phyloP scores from a whole-genome alignment of 2,888 invertebrate genomes.

The Caenorhabditis sp. region DNA sequence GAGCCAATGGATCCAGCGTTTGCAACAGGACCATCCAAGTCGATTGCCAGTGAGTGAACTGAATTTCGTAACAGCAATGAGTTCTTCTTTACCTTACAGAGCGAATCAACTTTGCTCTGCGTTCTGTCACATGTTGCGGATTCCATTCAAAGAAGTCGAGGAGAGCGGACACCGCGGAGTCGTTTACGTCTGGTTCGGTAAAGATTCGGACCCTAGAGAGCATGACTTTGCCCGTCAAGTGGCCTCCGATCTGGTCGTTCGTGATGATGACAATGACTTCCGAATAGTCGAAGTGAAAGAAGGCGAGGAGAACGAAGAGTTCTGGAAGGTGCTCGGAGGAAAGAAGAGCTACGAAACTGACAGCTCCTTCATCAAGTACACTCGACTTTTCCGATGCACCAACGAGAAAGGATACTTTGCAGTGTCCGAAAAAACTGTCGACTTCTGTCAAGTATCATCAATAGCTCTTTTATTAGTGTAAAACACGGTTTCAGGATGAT shows the following conservation, averaged over 20 bases:
- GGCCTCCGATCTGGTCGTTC: conserved; percentile 72
- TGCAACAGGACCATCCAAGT: conserved; percentile 84
- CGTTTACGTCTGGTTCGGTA: conserved; percentile 69
- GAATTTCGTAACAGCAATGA: too few relatives aligned
- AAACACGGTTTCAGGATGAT: conserved; percentile 86
- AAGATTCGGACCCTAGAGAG: conserved; percentile 56
- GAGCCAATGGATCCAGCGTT: conserved; percentile 94
- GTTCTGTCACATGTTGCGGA: conserved; percentile 86
- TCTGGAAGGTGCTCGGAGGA: conserved; percentile 75
- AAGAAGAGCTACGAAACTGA: conserved; percentile 81
- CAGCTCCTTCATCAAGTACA: conserved; percentile 92
- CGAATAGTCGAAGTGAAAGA: conserved; percentile 70
- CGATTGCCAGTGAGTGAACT: conserved; percentile 80
- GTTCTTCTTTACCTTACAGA: conserved; percentile 83
- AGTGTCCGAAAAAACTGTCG: conserved; percentile 98
- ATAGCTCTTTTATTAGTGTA: neutral
- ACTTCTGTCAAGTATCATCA: conserved; percentile 89
- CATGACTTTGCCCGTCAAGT: conserved; percentile 66
- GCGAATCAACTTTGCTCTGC: conserved; percentile 90
- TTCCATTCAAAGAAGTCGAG: conserved; percentile 68
- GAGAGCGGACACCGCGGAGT: conserved; percentile 54
- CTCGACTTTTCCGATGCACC: conserved; percentile 95
- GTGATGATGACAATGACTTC: conserved; percentile 69
- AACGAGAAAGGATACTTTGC: conserved; percentile 99
- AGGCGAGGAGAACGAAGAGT: conserved; percentile 75